A percentile compares a stretch with the other conserved stretches of the same genome.
Evolutionary conservation across 2,797 vertebrate species (phyloP).

Genomic region (Tragopan temminckii): DNA sequence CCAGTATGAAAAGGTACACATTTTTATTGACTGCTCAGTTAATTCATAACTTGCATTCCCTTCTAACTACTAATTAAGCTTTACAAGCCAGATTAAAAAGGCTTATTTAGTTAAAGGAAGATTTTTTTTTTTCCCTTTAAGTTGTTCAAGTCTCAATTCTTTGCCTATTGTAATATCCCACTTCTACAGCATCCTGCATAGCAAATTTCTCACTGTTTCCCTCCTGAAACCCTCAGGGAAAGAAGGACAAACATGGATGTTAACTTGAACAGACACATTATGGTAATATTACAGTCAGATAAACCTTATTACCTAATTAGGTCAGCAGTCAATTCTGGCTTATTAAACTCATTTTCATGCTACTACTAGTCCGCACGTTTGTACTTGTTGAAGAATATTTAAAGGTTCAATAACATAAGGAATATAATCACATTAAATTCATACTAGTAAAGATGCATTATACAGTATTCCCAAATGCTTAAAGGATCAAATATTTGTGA

Average conservation of each 20-base stretch:
- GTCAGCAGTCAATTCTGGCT: neutral
- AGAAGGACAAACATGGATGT: neutral
- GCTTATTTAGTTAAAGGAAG: neutral
- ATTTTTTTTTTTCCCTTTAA: neutral
- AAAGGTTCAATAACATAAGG: neutral
- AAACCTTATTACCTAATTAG: neutral
- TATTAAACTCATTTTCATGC: neutral
- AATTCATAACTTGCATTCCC: neutral
- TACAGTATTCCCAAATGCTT: neutral
- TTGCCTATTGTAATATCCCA: neutral
- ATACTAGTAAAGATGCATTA: neutral
- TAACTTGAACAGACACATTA: neutral
- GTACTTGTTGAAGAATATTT: neutral
- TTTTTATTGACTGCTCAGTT: neutral
- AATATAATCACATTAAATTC: neutral
- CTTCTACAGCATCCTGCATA: neutral
- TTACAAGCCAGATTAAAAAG: neutral
- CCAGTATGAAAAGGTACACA: neutral
- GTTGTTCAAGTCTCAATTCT: neutral
- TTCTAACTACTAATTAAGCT: neutral
- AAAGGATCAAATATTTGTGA: neutral
- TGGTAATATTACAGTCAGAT: neutral
- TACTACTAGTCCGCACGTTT: neutral
- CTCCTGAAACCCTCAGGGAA: neutral
- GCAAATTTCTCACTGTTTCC: neutral